These are phyloP conservation scores for Microctonus hyperodae DNA, from an alignment of 2,888 invertebrate genomes.

Conservation along the genomic window DNA sequence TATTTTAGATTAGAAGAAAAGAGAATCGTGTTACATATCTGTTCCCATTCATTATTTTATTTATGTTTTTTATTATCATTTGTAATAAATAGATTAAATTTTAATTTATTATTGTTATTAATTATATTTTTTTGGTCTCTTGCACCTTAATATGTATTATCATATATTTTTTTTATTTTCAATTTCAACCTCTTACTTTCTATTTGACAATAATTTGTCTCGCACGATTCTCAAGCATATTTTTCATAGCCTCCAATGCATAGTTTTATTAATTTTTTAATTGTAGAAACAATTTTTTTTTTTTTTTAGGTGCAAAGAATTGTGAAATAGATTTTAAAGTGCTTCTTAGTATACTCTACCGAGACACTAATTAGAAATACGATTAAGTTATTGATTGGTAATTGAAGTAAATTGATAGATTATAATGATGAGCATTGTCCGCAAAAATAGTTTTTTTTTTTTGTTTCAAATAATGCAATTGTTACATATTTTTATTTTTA, in stretches of 20 bases:
- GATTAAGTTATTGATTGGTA: neutral
- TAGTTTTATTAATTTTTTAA: neutral
- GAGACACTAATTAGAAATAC: constrained; percentile 24
- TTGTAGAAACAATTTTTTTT: constrained; percentile 13
- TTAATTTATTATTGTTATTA: neutral
- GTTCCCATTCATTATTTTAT: neutral
- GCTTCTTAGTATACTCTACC: constrained; percentile 26
- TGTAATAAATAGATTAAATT: neutral
- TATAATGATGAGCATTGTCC: neutral
- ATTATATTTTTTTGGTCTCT: constrained; percentile 22
- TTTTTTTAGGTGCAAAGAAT: constrained; percentile 27
- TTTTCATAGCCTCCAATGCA: neutral
- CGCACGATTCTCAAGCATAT: constrained; percentile 1
- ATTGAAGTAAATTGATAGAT: neutral
- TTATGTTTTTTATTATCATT: neutral
- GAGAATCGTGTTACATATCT: neutral
- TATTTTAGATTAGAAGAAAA: neutral
- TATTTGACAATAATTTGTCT: neutral
- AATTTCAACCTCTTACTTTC: neutral
- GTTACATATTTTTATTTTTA: too few relatives aligned
- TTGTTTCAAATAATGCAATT: neutral
- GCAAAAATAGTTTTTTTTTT: constrained; percentile 13
- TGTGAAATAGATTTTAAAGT: constrained; percentile 29
- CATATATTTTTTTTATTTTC: neutral
- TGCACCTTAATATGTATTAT: constrained; percentile 17